Percentiles rank a stretch among this genome's conserved stretches.
Evolutionary conservation across 92 coral and sea anemone genomes (phyloP).

Genomic region (Umimayanthus chanpuru): DNA sequence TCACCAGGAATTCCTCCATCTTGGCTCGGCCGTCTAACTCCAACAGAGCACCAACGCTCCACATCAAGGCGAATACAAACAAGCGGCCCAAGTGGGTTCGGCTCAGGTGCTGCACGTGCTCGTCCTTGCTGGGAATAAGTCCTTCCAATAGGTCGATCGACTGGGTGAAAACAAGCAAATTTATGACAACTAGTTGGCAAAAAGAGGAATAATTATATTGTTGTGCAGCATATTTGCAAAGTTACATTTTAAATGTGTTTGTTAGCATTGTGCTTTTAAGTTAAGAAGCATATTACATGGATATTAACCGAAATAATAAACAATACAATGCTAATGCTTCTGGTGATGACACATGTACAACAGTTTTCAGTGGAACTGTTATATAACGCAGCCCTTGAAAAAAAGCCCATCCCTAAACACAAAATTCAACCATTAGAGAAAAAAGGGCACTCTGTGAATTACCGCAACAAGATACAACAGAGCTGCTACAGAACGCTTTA

Average conservation of each 20-base stretch:
- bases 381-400: no score
- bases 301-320: no score
- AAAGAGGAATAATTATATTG: neutral
- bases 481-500: neutral
- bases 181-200: neutral
- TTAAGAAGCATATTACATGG: no score
- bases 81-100: slow-evolving; percentile 72
- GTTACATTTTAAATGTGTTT: no score
- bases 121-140: slow-evolving; percentile 81
- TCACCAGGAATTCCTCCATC: slow-evolving; percentile 82
- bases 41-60: slow-evolving; percentile 91
- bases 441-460: neutral
- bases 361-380: no score
- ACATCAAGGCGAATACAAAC: slow-evolving; percentile 85
- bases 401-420: neutral
- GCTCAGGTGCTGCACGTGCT: slow-evolving; percentile 55
- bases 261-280: no score
- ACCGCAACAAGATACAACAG: neutral
- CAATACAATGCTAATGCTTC: no score
- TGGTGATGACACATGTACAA: no score
- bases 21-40: slow-evolving; percentile 87
- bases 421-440: no score
- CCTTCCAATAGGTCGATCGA: slow-evolving; percentile 84
- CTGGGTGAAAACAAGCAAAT: slow-evolving; percentile 34
- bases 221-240: neutral